Conservation (phyloP, 2,888 invertebrate species). For the Quadroppia sp. region DNA sequence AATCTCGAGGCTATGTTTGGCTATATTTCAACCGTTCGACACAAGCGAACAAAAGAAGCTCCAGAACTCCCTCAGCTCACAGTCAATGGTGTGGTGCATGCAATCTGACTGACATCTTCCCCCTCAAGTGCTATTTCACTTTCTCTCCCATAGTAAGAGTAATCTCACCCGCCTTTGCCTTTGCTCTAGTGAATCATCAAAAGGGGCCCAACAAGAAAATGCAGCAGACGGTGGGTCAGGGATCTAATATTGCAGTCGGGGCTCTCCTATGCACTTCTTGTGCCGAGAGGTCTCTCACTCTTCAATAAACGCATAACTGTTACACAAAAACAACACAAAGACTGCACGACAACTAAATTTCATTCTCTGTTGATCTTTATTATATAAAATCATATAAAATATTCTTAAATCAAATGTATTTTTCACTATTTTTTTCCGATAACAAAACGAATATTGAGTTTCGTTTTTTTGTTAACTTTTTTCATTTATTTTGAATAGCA, state of each 20-base stretch:
- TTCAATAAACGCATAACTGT: constrained; percentile 21
- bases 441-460: background rate
- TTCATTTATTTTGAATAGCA: no score
- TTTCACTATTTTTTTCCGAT: background rate
- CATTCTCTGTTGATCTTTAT: constrained; percentile 16
- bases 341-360: constrained; percentile 27
- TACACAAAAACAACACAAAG: constrained; percentile 26
- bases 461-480: background rate
- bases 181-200: constrained; percentile 34
- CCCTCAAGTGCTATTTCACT: constrained; percentile 29
- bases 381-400: background rate
- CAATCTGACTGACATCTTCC: constrained; percentile 38
- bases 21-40: constrained; percentile 29
- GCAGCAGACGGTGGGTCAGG: constrained; percentile 35
- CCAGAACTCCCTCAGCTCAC: constrained; percentile 20
- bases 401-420: background rate
- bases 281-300: background rate
- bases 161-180: constrained; percentile 36
- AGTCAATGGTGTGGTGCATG: constrained; percentile 21
- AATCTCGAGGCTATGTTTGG: constrained; percentile 37
- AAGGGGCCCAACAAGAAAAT: constrained; percentile 37
- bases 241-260: constrained; percentile 21
- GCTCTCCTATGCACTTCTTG: constrained; percentile 10
- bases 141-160: constrained; percentile 27
- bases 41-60: constrained; percentile 29